These are phyloP conservation scores for Eucriotettix oculatus DNA, from an alignment of 2,888 invertebrate species.

Conservation along the genomic window DNA sequence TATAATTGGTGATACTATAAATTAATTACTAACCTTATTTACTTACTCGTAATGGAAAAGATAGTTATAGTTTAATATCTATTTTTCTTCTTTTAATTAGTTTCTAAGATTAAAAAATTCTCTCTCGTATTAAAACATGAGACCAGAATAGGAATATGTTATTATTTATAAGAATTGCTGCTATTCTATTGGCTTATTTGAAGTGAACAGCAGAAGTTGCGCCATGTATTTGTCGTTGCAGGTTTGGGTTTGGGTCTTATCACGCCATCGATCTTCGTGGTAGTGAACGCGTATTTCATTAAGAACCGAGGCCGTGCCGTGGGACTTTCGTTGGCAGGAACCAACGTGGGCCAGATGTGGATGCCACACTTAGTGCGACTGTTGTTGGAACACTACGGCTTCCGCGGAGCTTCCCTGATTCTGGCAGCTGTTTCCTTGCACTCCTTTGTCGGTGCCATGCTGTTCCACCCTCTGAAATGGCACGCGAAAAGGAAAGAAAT, in stretches of 20 bases:
- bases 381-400: conserved; percentile 46
- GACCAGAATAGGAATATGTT: too few relatives aligned
- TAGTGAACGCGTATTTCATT: conserved; percentile 53
- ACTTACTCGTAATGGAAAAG: too few relatives aligned
- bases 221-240: conserved; percentile 19
- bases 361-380: conserved; percentile 51
- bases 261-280: conserved; percentile 52
- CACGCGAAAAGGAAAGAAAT: conserved; percentile 22
- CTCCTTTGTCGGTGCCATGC: conserved; percentile 31
- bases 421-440: conserved; percentile 44
- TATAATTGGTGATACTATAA: too few relatives aligned
- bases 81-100: too few relatives aligned
- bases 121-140: too few relatives aligned
- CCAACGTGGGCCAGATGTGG: conserved; percentile 55
- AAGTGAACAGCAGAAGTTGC: neutral
- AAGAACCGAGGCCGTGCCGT: conserved; percentile 52
- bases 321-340: conserved; percentile 56
- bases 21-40: too few relatives aligned
- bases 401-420: conserved; percentile 42
- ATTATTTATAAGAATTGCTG: too few relatives aligned
- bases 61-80: too few relatives aligned
- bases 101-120: too few relatives aligned
- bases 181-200: neutral
- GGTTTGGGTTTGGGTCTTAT: conserved; percentile 54
- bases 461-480: conserved; percentile 40